phyloP scores from a whole-genome alignment of 2,797 vertebrate species.

The Rhynchotus rufescens region DNA sequence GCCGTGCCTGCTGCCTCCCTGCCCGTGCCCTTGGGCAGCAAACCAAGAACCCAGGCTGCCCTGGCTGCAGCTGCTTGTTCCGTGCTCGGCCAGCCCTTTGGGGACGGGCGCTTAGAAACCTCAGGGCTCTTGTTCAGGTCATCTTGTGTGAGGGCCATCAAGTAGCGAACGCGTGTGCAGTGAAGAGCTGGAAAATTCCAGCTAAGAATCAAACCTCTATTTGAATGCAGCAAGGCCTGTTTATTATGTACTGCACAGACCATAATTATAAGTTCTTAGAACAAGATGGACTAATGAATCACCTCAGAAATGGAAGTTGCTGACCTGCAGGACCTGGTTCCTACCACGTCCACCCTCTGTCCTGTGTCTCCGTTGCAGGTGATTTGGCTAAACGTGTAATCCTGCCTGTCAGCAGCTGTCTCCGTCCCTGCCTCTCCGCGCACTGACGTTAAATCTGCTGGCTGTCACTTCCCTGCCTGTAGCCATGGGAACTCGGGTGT shows the following conservation, averaged over 20 bases:
- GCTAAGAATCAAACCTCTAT: not conserved
- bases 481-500: slow-evolving; percentile 11
- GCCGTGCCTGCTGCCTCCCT: too few species aligned
- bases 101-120: too few species aligned
- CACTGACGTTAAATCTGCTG: not conserved
- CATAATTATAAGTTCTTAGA: not conserved
- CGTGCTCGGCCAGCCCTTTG: too few species aligned
- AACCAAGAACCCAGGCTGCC: too few species aligned
- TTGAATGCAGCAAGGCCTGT: not conserved
- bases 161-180: too few species aligned
- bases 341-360: not conserved
- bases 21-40: too few species aligned
- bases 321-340: fast-evolving
- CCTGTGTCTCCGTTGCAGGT: not conserved
- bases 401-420: not conserved
- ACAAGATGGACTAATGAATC: not conserved
- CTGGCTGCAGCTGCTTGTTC: too few species aligned
- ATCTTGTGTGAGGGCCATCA: not conserved
- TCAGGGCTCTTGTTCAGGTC: too few species aligned
- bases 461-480: not conserved
- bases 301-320: not conserved
- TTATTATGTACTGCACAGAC: not conserved
- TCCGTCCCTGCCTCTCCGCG: not conserved
- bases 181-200: not conserved
- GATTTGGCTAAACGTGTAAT: not conserved